Evolutionary conservation across 2,888 invertebrate genomes (phyloP).

Genomic region (Caenorhabditis virilis): DNA sequence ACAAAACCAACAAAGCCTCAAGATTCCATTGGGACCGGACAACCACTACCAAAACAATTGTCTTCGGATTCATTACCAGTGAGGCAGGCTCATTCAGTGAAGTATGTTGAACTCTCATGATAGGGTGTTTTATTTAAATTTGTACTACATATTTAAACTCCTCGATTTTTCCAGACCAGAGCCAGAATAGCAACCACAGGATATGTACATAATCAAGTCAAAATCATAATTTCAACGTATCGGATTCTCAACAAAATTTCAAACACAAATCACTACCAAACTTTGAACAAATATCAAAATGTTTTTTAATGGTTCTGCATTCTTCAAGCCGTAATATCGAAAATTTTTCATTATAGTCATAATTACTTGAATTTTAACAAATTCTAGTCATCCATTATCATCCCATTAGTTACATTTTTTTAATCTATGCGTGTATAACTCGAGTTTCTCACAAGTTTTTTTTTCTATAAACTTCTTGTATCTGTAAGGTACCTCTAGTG

Average conservation of each 20-base stretch:
- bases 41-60: conserved; percentile 62
- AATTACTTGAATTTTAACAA: too few relatives aligned
- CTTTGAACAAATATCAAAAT: neutral
- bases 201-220: neutral
- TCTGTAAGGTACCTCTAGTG: conserved; percentile 44
- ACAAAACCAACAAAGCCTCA: conserved; percentile 35
- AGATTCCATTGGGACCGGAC: conserved; percentile 34
- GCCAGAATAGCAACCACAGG: conserved; percentile 2
- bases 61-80: conserved; percentile 64
- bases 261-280: conserved; percentile 1
- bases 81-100: conserved; percentile 42
- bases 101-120: conserved; percentile 17
- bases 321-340: too few relatives aligned
- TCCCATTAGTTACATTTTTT: conserved; percentile 4
- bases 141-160: too few relatives aligned
- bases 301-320: too few relatives aligned
- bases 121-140: too few relatives aligned
- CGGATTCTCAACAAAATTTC: too few relatives aligned
- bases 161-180: conserved; percentile 7
- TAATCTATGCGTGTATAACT: conserved; percentile 22
- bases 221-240: neutral
- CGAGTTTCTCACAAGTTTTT: too few relatives aligned
- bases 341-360: too few relatives aligned
- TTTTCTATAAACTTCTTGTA: too few relatives aligned
- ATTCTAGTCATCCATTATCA: neutral